phyloP scores from a whole-genome alignment of 2,113 vertebrate species.

The Solea solea region DNA sequence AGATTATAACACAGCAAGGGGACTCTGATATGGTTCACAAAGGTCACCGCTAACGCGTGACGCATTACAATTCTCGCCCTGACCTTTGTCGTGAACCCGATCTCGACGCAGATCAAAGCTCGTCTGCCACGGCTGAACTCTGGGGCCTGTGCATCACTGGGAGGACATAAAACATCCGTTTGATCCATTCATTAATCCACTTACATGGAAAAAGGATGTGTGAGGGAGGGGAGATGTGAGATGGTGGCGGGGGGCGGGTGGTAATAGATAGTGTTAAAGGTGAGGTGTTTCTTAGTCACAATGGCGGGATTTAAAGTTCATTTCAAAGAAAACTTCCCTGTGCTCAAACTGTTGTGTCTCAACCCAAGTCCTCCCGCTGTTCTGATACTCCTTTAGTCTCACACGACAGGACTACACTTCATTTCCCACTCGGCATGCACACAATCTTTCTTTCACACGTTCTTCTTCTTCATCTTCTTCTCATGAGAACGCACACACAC shows the following conservation, averaged over 20 bases:
- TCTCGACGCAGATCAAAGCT: conserved; percentile 34
- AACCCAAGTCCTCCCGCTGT: conserved; percentile 19
- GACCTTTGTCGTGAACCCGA: conserved; percentile 27
- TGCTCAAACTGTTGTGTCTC: conserved; percentile 47
- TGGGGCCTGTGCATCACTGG: not conserved
- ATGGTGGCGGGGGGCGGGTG: too few species aligned
- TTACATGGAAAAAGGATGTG: conserved; percentile 4
- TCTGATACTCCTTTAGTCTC: conserved; percentile 37
- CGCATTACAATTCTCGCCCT: not conserved
- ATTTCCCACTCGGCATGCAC: conserved; percentile 44
- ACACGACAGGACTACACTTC: conserved; percentile 24
- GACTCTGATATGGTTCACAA: too few species aligned
- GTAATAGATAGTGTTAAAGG: too few species aligned
- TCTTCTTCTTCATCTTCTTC: conserved; percentile 16
- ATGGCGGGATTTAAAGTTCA: conserved; percentile 42
- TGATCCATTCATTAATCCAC: conserved; percentile 36
- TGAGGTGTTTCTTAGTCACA: conserved; percentile 34
- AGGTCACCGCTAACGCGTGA: not conserved
- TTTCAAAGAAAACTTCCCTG: conserved; percentile 30
- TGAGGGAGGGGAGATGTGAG: not conserved
- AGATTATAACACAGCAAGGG: too few species aligned
- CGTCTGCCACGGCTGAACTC: not conserved
- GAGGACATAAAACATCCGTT: conserved; percentile 18
- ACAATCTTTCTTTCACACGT: conserved; percentile 9
- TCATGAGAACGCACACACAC: conserved; percentile 32